These are phyloP conservation scores for Solenodon paradoxus DNA, from an alignment of 2,113 vertebrate genomes.

Conservation along the genomic window DNA sequence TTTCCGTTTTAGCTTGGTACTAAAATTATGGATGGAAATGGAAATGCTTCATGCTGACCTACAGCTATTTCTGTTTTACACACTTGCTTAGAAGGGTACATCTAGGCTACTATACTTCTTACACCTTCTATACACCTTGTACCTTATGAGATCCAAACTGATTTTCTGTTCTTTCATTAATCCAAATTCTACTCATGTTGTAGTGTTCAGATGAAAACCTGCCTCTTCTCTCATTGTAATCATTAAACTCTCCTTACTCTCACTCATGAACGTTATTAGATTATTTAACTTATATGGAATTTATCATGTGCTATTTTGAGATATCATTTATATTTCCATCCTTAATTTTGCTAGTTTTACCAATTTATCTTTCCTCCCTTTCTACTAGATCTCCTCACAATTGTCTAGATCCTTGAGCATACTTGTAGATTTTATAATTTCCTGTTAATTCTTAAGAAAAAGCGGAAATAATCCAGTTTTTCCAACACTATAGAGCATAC, in stretches of 20 bases:
- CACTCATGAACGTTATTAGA: background rate
- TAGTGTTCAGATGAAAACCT: background rate
- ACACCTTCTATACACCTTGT: background rate
- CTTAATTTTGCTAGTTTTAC: background rate
- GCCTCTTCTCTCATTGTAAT: background rate
- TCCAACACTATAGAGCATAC: background rate
- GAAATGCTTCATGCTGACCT: background rate
- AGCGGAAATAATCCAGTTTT: background rate
- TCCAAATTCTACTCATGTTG: background rate
- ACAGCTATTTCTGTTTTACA: background rate
- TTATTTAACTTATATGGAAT: background rate
- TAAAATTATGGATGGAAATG: conserved; percentile 31
- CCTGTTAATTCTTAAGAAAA: background rate
- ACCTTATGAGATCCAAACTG: background rate
- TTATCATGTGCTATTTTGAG: background rate
- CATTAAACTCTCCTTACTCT: background rate
- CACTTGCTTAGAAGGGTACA: background rate
- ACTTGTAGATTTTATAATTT: background rate
- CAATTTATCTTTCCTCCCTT: background rate
- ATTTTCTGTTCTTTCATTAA: background rate
- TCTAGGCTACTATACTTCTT: background rate
- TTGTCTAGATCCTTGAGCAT: background rate
- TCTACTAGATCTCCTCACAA: background rate
- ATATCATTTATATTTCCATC: background rate
- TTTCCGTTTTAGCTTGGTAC: background rate